Evolutionary conservation across 2,797 vertebrate genomes (phyloP).

Genomic region (Netta rufina): DNA sequence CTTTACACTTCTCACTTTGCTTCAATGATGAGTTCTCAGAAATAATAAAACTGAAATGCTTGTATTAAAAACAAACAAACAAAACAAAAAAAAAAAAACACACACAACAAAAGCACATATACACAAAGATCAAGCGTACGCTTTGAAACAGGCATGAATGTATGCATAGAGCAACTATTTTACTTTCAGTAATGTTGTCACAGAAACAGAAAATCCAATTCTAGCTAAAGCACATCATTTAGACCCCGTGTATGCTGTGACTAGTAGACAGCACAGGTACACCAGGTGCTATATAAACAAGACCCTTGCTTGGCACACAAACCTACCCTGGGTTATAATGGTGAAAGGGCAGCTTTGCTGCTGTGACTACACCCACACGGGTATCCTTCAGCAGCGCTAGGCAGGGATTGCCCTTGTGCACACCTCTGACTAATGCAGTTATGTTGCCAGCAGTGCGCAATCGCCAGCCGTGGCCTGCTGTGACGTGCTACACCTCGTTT

Average conservation of each 20-base stretch:
- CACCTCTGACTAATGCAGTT: not conserved
- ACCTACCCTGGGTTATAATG: not conserved
- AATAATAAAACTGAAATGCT: not conserved
- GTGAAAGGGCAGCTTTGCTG: not conserved
- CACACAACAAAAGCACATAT: not conserved
- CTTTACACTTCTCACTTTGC: not conserved
- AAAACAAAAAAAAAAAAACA: no score
- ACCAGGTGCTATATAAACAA: not conserved
- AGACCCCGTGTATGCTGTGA: not conserved
- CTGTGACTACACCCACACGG: not conserved
- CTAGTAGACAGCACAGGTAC: not conserved
- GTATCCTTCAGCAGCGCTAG: not conserved
- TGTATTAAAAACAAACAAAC: not conserved
- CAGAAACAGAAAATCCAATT: not conserved
- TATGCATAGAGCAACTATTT: not conserved
- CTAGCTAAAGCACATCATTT: not conserved
- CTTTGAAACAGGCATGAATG: not conserved
- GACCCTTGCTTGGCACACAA: not conserved
- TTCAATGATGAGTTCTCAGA: not conserved
- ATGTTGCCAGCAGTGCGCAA: accelerated
- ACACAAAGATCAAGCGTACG: not conserved
- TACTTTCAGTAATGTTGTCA: not conserved
- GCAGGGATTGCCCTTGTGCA: not conserved
- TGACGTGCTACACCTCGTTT: not conserved
- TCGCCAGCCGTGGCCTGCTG: not conserved